phyloP scores from a whole-genome alignment of 2,797 vertebrate species.

The Sebastes hubbsi region DNA sequence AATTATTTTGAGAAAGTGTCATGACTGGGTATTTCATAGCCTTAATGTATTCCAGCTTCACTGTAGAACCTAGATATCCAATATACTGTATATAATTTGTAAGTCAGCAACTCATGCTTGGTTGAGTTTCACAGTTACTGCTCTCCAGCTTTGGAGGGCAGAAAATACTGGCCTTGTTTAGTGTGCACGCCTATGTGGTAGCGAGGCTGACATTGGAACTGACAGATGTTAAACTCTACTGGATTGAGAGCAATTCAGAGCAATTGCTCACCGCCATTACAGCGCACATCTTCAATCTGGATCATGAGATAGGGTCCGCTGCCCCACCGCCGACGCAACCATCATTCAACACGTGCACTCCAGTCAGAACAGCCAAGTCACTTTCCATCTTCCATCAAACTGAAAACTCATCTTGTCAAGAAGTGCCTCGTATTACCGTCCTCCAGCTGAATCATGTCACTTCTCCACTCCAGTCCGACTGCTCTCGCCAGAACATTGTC shows the following conservation, averaged over 20 bases:
- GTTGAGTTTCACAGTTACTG: neutral
- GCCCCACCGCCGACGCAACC: neutral
- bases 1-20: no score
- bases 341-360: neutral
- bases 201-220: neutral
- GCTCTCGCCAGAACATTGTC: conserved; percentile 8
- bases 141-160: neutral
- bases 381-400: conserved; percentile 19
- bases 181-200: neutral
- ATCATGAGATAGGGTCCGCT: neutral
- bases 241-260: conserved; percentile 14
- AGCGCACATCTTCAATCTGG: conserved; percentile 8
- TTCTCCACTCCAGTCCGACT: neutral
- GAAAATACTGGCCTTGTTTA: neutral
- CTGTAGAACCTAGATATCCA: neutral
- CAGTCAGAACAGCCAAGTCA: conserved; percentile 4
- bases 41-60: no score
- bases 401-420: conserved; percentile 39
- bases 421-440: conserved; percentile 13
- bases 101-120: neutral
- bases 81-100: neutral
- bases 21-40: no score
- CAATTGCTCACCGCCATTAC: neutral
- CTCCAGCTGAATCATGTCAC: conserved; percentile 23
- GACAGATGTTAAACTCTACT: conserved; percentile 8